A percentile compares a stretch with the other conserved stretches of the same genome.
Conservation (phyloP, 2,113 vertebrate species). For the Channa maculata region DNA sequence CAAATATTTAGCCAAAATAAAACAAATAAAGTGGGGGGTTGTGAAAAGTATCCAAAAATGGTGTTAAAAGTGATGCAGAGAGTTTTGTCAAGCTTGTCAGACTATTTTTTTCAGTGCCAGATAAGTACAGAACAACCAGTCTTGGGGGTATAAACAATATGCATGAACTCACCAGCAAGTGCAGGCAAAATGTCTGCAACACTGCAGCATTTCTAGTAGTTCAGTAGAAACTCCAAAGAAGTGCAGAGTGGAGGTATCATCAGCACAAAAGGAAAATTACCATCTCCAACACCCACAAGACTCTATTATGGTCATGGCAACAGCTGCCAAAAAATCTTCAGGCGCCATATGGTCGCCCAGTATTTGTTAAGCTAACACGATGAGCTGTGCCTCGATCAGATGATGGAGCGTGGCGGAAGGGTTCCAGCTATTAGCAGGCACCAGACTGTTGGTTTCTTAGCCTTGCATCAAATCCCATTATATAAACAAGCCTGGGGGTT, state of each 20-base stretch:
- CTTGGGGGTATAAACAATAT: slow-evolving; percentile 20
- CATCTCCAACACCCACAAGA: slow-evolving; percentile 45
- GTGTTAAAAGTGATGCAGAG: background rate
- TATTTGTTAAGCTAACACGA: slow-evolving; percentile 69
- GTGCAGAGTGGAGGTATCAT: slow-evolving; percentile 38
- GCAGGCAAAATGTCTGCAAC: slow-evolving; percentile 45
- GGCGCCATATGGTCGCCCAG: slow-evolving; percentile 57
- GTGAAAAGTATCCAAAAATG: background rate
- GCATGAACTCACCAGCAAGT: slow-evolving; percentile 3
- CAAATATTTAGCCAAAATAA: background rate
- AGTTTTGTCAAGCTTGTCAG: too few species aligned
- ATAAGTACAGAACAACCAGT: slow-evolving; percentile 10
- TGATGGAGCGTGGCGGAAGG: slow-evolving; percentile 48
- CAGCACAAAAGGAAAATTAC: slow-evolving; percentile 56
- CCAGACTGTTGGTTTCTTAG: slow-evolving; percentile 53
- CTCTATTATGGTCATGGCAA: slow-evolving; percentile 29
- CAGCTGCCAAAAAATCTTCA: slow-evolving; percentile 56
- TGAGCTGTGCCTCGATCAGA: slow-evolving; percentile 70
- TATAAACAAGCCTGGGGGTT: slow-evolving; percentile 58
- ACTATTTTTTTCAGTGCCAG: too few species aligned
- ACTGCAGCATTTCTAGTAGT: slow-evolving; percentile 73
- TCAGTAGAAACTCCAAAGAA: slow-evolving; percentile 48
- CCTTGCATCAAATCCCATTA: slow-evolving; percentile 63
- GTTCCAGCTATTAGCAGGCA: slow-evolving; percentile 52
- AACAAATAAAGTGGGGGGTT: background rate